phyloP scores from a whole-genome alignment of 2,888 invertebrate species.

The Caenorhabditis drosophilae region DNA sequence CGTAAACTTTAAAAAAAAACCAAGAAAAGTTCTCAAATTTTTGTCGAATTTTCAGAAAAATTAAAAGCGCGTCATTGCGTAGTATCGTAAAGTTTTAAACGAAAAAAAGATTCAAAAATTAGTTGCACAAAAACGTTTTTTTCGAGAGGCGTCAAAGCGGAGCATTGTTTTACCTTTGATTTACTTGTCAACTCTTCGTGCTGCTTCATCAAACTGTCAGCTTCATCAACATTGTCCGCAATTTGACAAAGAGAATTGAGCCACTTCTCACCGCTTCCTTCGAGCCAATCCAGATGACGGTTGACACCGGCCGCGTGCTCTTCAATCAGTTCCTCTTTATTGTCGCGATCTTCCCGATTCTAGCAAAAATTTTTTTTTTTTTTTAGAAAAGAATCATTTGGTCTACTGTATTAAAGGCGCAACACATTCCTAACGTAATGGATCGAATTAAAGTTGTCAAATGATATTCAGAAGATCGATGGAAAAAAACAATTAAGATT shows the following conservation, averaged over 20 bases:
- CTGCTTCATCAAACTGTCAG: slow-evolving; percentile 78
- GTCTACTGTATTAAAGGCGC: no score
- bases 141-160: neutral
- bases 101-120: no score
- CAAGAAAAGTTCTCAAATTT: no score
- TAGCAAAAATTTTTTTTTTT: neutral
- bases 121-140: no score
- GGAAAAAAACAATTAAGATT: no score
- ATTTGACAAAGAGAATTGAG: slow-evolving; percentile 78
- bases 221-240: slow-evolving; percentile 75
- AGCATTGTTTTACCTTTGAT: slow-evolving; percentile 27
- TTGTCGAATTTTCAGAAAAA: no score
- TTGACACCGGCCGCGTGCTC: slow-evolving; percentile 54
- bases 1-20: no score
- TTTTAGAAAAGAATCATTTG: no score
- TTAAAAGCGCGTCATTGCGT: neutral
- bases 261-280: slow-evolving; percentile 79
- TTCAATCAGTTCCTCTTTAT: slow-evolving; percentile 44
- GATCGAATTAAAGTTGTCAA: no score
- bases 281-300: slow-evolving; percentile 56
- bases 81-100: neutral
- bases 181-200: slow-evolving; percentile 77
- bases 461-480: no score
- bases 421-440: no score
- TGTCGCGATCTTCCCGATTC: slow-evolving; percentile 32